Evolutionary conservation across 2,113 vertebrate species (phyloP), one percentile per base, ranked within the genome.

Genomic region (Forbesichthys papilliferus): DNA sequence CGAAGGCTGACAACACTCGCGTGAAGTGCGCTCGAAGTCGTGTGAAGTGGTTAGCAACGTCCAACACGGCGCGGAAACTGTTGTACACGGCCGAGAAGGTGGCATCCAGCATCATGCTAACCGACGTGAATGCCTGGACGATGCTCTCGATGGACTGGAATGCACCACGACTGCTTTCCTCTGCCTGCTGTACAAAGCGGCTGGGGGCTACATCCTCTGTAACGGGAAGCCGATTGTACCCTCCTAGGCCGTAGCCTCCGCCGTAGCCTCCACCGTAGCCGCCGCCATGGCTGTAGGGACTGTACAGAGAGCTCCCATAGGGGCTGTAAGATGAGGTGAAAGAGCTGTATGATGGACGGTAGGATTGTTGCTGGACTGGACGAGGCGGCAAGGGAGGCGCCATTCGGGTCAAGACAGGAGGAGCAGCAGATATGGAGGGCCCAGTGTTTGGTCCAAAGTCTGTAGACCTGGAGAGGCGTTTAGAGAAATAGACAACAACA

Each of bases 91-190:
- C 98, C 0, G 97, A 99, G 80, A 98, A 99, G 13, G 98, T 99
- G 42, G 98, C 97, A 36, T 99, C 96, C 92, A 99, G 91, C 98
- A 99, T 99, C 96, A 98, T 99, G 88, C 96, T 99, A 71, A 99
- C 96, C 0, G 97, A 99, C 36, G 94, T 90, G 52, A 99, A 99
- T 0, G 97, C 96, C 9, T 99, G 97, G 13, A 99, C 98, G 0
- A 99, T 98, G 81, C 98, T 99, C 68, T 99, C 97, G 11, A 99
- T 96, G 78, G 97, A 99, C 91, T 99, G 96, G 82, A 99, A 99
- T 8, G 97, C 97, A 0, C 96, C 95, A 0, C 97, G 93, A 90
- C 98, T 99, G 91, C 96, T 96, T 85, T 99, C 97, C 87, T 99
- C 96, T 0, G 97, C 97, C 85, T 99, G 96, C 73, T 96, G 96